Evolutionary conservation across 2,888 invertebrate species (phyloP).

Genomic region (Digitonthophagus gazella): DNA sequence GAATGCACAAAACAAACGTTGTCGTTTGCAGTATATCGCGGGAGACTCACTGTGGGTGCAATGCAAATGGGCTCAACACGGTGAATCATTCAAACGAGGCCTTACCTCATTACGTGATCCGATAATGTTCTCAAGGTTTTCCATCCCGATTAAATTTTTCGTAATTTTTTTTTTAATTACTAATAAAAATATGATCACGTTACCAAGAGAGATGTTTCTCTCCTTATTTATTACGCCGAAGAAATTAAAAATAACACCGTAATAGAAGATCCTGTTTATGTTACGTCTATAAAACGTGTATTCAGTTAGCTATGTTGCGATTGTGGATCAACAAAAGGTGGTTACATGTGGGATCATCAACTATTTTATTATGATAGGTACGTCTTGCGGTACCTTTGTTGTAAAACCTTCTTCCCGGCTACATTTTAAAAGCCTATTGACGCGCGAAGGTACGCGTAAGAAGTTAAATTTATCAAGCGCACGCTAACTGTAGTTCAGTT

Average conservation of each 20-base stretch:
- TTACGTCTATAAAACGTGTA: not conserved
- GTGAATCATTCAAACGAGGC: not conserved
- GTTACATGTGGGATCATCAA: not conserved
- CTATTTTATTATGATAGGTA: not conserved
- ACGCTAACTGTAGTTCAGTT: not conserved
- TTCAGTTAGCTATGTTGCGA: not conserved
- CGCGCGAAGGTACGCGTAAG: not conserved
- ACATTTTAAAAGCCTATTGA: not conserved
- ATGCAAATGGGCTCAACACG: not conserved
- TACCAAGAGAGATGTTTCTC: not conserved
- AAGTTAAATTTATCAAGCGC: not conserved
- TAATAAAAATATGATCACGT: not conserved
- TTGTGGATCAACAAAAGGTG: not conserved
- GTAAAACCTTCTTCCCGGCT: not conserved
- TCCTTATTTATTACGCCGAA: not conserved
- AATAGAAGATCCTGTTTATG: not conserved
- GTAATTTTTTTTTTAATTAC: not conserved
- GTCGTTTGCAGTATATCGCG: not conserved
- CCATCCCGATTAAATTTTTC: not conserved
- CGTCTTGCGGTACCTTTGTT: not conserved
- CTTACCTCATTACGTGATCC: not conserved
- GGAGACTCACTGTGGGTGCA: not conserved
- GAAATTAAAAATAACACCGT: not conserved
- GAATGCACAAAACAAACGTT: not conserved
- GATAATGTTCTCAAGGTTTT: not conserved